Evolutionary conservation across 2,113 vertebrate genomes (phyloP).

Genomic region (Cygnus buccinator): DNA sequence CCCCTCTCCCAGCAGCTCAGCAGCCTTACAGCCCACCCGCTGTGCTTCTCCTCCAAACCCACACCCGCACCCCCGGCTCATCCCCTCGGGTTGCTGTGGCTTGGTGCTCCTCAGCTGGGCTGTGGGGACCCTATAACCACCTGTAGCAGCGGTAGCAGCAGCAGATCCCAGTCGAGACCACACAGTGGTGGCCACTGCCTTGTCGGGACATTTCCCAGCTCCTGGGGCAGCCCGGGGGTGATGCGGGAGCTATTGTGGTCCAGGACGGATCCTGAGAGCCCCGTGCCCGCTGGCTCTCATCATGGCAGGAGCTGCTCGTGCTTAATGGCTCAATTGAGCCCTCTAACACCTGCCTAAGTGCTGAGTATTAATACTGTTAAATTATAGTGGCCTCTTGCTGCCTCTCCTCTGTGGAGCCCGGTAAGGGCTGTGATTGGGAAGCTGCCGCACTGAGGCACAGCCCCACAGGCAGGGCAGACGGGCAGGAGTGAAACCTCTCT

Average conservation of each 20-base stretch:
- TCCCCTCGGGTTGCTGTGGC: background rate
- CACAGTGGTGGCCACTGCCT: background rate
- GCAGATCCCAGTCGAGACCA: background rate
- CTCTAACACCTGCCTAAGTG: background rate
- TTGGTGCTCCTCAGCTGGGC: background rate
- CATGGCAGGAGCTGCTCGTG: fast-evolving
- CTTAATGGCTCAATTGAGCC: background rate
- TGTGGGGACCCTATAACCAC: background rate
- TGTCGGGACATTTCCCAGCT: background rate
- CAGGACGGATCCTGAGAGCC: background rate
- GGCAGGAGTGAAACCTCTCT: background rate
- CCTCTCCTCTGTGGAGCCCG: background rate
- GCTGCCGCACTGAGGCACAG: fast-evolving
- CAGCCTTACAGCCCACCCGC: background rate
- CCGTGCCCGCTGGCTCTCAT: fast-evolving
- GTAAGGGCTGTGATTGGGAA: background rate
- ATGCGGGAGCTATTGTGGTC: background rate
- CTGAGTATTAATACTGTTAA: background rate
- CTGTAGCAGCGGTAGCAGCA: background rate
- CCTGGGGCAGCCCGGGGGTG: background rate
- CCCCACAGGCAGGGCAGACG: background rate
- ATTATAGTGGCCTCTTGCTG: background rate
- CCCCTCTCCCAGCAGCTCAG: background rate
- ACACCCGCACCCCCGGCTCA: fast-evolving
- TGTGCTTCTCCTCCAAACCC: background rate